These are phyloP conservation scores for Patagioenas fasciata DNA, from an alignment of 2,113 vertebrate species.

Conservation along the genomic window DNA sequence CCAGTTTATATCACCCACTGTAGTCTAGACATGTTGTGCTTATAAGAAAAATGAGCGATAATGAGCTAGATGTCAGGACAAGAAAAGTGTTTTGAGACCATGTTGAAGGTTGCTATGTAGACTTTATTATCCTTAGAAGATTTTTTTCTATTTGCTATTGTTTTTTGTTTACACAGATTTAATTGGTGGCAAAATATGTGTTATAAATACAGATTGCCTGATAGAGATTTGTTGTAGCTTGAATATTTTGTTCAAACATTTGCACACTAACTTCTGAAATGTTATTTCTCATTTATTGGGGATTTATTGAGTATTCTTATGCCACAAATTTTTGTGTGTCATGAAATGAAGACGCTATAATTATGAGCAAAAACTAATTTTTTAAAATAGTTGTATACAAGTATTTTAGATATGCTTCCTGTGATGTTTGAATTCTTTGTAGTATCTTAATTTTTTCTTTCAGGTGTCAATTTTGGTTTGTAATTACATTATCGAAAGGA, in stretches of 20 bases:
- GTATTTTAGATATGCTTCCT: not conserved
- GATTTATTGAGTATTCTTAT: not conserved
- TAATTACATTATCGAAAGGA: slow-evolving; percentile 56
- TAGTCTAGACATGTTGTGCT: not conserved
- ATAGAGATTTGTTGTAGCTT: not conserved
- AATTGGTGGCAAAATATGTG: not conserved
- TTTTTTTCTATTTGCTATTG: not conserved
- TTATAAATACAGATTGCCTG: not conserved
- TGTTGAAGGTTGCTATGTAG: not conserved
- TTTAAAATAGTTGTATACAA: not conserved
- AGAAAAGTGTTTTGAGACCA: not conserved
- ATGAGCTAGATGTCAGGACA: not conserved
- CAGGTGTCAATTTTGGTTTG: slow-evolving; percentile 44
- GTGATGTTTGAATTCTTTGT: not conserved
- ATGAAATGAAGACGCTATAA: not conserved
- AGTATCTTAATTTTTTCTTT: slow-evolving; percentile 40
- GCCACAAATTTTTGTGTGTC: not conserved
- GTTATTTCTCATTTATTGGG: not conserved
- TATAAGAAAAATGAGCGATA: not conserved
- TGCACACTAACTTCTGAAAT: not conserved
- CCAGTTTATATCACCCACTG: not conserved
- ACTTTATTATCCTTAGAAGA: not conserved
- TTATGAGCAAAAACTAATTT: not conserved
- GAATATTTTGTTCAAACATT: not conserved
- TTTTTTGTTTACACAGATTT: not conserved